Conservation (phyloP, 2,113 vertebrate species). For the Amblyornis subalaris region DNA sequence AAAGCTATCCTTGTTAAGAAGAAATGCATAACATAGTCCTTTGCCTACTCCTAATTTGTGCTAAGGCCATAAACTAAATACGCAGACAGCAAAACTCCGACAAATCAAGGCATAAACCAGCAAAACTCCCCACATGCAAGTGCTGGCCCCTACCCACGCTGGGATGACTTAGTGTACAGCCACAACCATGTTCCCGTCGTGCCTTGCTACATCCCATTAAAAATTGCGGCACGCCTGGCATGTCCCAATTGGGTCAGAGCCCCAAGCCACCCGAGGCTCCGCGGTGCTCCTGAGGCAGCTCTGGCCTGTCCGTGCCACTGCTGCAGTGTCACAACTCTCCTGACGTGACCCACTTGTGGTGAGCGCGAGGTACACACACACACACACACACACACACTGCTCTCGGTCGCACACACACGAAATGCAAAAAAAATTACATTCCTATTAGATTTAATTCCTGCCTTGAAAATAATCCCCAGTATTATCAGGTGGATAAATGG, state of each 20-base stretch:
- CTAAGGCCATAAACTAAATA: not conserved
- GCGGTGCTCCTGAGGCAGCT: not conserved
- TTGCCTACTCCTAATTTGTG: not conserved
- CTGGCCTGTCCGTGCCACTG: not conserved
- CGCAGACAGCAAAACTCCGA: not conserved
- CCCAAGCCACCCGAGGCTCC: not conserved
- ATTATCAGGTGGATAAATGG: not conserved
- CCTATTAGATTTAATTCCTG: not conserved
- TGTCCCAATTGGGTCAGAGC: not conserved
- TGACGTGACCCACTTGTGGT: not conserved
- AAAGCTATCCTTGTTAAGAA: not conserved
- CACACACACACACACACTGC: not conserved
- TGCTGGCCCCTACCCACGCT: not conserved
- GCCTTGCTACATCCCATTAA: not conserved
- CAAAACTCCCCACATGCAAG: not conserved
- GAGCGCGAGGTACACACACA: accelerated
- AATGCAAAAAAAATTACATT: not conserved
- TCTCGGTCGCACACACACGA: not conserved
- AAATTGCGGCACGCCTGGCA: not conserved
- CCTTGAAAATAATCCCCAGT: not conserved
- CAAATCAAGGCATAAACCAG: not conserved
- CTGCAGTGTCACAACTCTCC: constrained; percentile 11
- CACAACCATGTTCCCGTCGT: not conserved
- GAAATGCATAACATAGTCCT: not conserved
- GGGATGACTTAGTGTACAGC: not conserved